Evolutionary conservation across 2,888 invertebrate species (phyloP).

Genomic region (Encarsia formosa): DNA sequence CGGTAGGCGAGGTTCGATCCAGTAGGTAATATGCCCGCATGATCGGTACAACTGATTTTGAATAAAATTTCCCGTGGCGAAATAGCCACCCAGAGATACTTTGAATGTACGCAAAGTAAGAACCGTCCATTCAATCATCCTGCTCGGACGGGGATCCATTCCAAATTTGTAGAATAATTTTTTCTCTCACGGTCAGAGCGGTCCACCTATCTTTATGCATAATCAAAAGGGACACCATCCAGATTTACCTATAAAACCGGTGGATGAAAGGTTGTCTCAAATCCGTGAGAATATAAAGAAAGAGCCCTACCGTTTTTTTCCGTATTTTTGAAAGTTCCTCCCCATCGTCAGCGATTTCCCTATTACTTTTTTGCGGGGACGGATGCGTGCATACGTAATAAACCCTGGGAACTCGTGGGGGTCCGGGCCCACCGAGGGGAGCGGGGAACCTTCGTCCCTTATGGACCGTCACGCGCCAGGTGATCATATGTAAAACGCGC

Average conservation of each 20-base stretch:
- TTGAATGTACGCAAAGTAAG: constrained; percentile 8
- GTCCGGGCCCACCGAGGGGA: constrained; percentile 34
- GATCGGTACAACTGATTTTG: constrained; percentile 9
- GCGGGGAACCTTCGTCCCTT: too few species aligned
- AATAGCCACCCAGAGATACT: constrained; percentile 20
- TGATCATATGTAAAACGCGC: too few species aligned
- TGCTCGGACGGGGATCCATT: constrained; percentile 2
- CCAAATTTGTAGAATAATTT: constrained; percentile 3
- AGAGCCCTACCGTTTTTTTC: not conserved
- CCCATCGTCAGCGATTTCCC: not conserved
- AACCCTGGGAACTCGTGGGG: constrained; percentile 50
- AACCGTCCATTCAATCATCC: constrained; percentile 18
- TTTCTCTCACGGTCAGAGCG: constrained; percentile 21
- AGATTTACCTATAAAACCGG: not conserved
- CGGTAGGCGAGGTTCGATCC: too few species aligned
- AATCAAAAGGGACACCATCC: constrained; percentile 24
- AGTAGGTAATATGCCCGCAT: too few species aligned
- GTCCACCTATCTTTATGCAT: constrained; percentile 26
- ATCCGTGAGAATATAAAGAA: constrained; percentile 15
- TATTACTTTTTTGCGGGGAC: constrained; percentile 25
- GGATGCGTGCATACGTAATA: constrained; percentile 33
- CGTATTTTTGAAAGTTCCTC: too few species aligned
- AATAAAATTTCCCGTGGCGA: constrained; percentile 11
- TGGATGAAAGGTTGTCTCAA: too few species aligned
- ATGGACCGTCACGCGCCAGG: too few species aligned